phyloP scores from a whole-genome alignment of 2,113 vertebrate genomes.

The Ploceus nigricollis region DNA sequence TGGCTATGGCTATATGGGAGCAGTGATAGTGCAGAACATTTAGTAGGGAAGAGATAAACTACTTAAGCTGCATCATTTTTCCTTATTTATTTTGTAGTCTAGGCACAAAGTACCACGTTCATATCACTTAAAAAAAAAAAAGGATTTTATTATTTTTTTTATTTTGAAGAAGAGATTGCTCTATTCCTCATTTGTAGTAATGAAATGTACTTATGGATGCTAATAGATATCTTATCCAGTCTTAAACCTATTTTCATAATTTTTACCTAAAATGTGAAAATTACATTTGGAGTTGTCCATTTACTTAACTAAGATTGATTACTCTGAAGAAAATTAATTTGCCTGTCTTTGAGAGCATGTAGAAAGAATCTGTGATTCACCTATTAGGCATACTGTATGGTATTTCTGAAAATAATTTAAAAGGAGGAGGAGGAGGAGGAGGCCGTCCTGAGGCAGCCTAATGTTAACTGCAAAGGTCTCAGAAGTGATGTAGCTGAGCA shows the following conservation, averaged over 20 bases:
- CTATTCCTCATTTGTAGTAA: not conserved
- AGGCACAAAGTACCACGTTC: not conserved
- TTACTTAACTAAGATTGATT: not conserved
- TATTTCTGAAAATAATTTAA: conserved; percentile 46
- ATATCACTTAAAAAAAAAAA: not conserved
- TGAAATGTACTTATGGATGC: not conserved
- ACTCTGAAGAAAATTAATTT: not conserved
- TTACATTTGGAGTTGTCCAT: not conserved
- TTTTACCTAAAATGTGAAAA: not conserved
- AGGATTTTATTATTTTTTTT: not conserved
- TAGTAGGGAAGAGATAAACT: not conserved
- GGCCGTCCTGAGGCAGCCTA: conserved; percentile 5
- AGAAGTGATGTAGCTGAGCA: not conserved
- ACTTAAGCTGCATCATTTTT: not conserved
- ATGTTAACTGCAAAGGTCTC: not conserved
- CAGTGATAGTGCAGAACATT: not conserved
- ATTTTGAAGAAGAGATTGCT: not conserved
- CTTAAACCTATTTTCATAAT: not conserved
- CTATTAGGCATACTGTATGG: not conserved
- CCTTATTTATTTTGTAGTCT: not conserved
- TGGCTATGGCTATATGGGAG: not conserved
- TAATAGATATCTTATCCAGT: not conserved
- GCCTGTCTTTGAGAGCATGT: not conserved
- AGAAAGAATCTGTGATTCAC: not conserved
- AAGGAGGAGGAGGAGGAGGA: not conserved